Base-by-base conservation (phyloP, 35 echinoderm and acorn worm species). In the Holothuria glaberrima region DNA sequence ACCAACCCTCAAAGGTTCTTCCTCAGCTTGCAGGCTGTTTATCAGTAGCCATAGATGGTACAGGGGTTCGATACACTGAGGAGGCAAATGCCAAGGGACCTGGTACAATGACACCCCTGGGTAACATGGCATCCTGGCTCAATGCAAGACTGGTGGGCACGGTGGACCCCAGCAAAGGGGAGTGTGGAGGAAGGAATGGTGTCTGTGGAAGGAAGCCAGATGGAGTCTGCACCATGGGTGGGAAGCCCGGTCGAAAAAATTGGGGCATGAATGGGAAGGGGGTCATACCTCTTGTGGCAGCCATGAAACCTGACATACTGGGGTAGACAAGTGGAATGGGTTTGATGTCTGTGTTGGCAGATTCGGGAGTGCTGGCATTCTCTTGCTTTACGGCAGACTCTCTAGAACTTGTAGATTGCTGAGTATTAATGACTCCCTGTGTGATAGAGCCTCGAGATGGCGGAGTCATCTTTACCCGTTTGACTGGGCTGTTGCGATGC, bases 361-460 rank as follows among this genome's bases (percentile, higher is more conserved):
- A 26, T 17, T 72, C 57, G 0, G 91, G 85, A 50, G 56, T 67
- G 16, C 48, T 88, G 30, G 85, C 78, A 22, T 59, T 56, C 35
- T 88, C 74, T 41, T 32, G 9, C 58, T 87, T 87, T n/a, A 62
- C 18, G 13, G 17, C 34, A 28, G 31, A 63, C 33, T 92, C 65
- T 29, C 35, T 59, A 19, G 59, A 74, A 59, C 66, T 48, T 22
- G 85, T 20, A 26, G 83, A 61, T 26, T 61, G 16, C 36, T 88
- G 66, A 16, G 36, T 74, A 44, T 97, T 84, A 45, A 97, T 97
- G 2, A 97, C 89, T 28, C 94, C 94, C 78, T 91, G 94, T 48
- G 89, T 97, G 10, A 97, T 97, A 10, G 94, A 97, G 0, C 94
- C 91, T 57, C 94, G 80, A 46, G 94, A 70, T 38, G 90, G 54